These are phyloP conservation scores for Coelopa pilipes DNA, from an alignment of 2,888 invertebrate genomes.

Conservation along the genomic window DNA sequence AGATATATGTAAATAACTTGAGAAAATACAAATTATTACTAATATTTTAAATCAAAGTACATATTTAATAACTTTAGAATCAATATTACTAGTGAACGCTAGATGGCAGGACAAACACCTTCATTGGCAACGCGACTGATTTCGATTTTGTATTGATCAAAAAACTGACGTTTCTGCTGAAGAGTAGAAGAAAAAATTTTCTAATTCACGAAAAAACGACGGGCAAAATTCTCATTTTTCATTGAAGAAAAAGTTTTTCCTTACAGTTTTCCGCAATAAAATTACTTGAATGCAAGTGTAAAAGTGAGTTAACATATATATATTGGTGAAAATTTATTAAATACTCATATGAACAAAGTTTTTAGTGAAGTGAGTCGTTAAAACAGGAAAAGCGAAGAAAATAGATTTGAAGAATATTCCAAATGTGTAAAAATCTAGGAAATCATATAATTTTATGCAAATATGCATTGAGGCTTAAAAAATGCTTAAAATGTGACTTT, in stretches of 20 bases:
- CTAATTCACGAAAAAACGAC: conserved; percentile 34
- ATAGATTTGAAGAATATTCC: too few species aligned
- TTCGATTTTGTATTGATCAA: conserved; percentile 48
- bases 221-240: conserved; percentile 42
- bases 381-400: too few species aligned
- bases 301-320: conserved; percentile 24
- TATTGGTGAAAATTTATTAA: conserved; percentile 5
- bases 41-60: too few species aligned
- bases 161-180: conserved; percentile 49
- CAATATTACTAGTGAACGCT: background rate
- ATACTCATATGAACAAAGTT: background rate
- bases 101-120: conserved; percentile 18
- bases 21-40: too few species aligned
- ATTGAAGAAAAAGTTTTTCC: conserved; percentile 41
- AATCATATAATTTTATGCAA: background rate
- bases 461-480: background rate
- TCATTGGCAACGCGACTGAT: conserved; percentile 28
- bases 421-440: too few species aligned
- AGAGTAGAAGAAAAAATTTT: conserved; percentile 31
- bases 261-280: conserved; percentile 8
- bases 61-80: too few species aligned
- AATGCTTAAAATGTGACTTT: too few species aligned
- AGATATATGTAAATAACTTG: too few species aligned
- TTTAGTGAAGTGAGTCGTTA: background rate
- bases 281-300: conserved; percentile 29